Base-by-base conservation (phyloP, 1,140 invertebrate genomes). In the Proctacanthus coquilletti region DNA sequence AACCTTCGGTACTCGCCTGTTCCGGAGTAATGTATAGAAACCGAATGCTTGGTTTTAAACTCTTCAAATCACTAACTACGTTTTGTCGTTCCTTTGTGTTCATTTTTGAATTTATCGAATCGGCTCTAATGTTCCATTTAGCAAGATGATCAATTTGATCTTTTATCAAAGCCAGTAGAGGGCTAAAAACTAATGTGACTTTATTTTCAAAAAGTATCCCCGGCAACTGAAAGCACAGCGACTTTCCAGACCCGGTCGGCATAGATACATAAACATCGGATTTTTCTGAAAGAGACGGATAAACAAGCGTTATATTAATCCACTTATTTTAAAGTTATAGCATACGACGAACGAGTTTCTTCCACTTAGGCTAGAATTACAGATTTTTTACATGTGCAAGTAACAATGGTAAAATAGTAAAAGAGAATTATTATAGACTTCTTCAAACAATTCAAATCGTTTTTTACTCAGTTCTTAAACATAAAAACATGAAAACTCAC, bases 211-310 rank as follows among this genome's bases (percentile, higher is more conserved):
- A 70, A 42, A 77, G 52, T 46, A 92, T 69, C 0, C 87, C 84
- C 30, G 89, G 88, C 50, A 86, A 70, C 15, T 96, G 93, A 64
- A 92, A 96, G 59, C 89, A 95, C 25, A 96, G 63, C 40, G 85
- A 92, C 64, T 97, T 97, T n/a, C 92, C 93, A 46, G 84, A 87
- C 11, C 91, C 91, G 43, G 85, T 92, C 4, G 87, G 84, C 87
- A 92, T 92, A 48, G 86, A 80, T 17, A 89, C 79, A 59, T 77
- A 83, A 6, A 80, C 71, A 71, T 82, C 78, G 49, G 73, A 66
- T 47, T 75, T 73, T 49, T 74, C 80, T 75, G 45, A 70, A 62
- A 59, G 62, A 52, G 47, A 44, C 19, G 37, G 36, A 29, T 5
- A 18, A 41, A n/a, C n/a, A n/a, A n/a, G n/a, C n/a, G n/a, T n/a